Evolutionary conservation across 2,888 invertebrate genomes (phyloP), one percentile per base, ranked within the genome.

Genomic region (Andricus curvator): DNA sequence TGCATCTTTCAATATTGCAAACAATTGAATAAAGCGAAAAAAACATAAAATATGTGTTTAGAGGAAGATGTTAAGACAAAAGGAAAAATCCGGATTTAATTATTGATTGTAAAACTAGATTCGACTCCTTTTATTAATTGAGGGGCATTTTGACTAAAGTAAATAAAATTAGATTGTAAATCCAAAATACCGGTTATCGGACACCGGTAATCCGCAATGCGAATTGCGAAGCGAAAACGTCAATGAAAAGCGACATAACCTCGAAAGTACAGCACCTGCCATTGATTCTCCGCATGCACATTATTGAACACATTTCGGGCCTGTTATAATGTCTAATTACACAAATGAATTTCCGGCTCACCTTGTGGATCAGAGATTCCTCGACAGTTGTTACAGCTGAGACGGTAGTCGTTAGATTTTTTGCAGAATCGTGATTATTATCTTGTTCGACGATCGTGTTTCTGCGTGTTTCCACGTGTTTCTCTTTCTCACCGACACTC

Each of bases 341-440:
- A 51, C 78, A 77, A 81, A 79, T 81, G 76, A 66, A 65, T 83
- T 79, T 84, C 74, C 81, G 81, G 78, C 78, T 80, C 81, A 81
- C 84, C 81, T 84, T 84, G 79, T 81, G 15, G 37, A 66, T 60
- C 5, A 60, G n/a, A 62, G 17, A 77, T 77, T 78, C 48, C 48
- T 78, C 37, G 33, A 13, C 33, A 48, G 66, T 51, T 37, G 33
- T 25, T 51, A 33, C 62, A 37, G 37, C 37, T 60, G 77, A 60
- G 20, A 37, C 15, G 44, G 6, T 22, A 22, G n/a, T 51, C 20
- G n/a, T 56, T 60, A 77, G 20, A 33, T 33, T 77, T 77, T 60
- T 76, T 77, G 48, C 17, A 22, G 13, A 76, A 51, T 25, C n/a
- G 20, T 51, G 56, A 44, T 76, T 76, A 60, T 76, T 56, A 76